Conservation (phyloP, 2,888 invertebrate species). For the Sisyra nigra region DNA sequence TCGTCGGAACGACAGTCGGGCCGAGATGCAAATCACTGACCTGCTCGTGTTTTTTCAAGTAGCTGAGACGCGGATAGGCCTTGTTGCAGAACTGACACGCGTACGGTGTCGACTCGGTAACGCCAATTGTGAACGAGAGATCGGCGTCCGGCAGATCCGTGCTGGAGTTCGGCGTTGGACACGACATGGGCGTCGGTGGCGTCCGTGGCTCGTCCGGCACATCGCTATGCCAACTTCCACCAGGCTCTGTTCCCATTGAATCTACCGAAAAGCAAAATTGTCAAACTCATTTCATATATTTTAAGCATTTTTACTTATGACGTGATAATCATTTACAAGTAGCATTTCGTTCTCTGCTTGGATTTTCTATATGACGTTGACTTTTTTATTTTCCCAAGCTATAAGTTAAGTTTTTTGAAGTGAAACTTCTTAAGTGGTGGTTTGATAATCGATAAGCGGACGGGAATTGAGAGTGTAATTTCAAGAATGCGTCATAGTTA, state of each 20-base stretch:
- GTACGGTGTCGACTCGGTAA: constrained; percentile 63
- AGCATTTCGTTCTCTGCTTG: too few relatives aligned
- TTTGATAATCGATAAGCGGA: too few relatives aligned
- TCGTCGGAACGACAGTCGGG: too few relatives aligned
- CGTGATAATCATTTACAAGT: too few relatives aligned
- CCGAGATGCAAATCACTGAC: constrained; percentile 29
- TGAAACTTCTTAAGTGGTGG: too few relatives aligned
- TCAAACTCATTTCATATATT: not conserved
- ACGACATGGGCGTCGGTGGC: constrained; percentile 34
- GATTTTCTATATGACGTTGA: too few relatives aligned
- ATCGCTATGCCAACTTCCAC: constrained; percentile 52
- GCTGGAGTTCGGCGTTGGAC: constrained; percentile 47
- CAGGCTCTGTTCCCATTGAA: constrained; percentile 43
- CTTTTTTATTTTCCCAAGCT: too few relatives aligned
- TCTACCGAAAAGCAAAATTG: constrained; percentile 28
- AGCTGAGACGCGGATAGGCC: constrained; percentile 72
- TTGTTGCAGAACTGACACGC: constrained; percentile 86
- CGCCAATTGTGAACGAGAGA: constrained; percentile 46
- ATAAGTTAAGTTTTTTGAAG: too few relatives aligned
- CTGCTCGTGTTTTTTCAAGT: constrained; percentile 86
- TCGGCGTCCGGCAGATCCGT: constrained; percentile 46
- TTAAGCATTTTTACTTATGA: too few relatives aligned
- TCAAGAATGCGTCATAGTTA: too few relatives aligned
- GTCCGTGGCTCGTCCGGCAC: constrained; percentile 44
- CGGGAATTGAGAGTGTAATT: too few relatives aligned